phyloP scores from a whole-genome alignment of 2,888 invertebrate genomes.

The Epistrophella euchroma region DNA sequence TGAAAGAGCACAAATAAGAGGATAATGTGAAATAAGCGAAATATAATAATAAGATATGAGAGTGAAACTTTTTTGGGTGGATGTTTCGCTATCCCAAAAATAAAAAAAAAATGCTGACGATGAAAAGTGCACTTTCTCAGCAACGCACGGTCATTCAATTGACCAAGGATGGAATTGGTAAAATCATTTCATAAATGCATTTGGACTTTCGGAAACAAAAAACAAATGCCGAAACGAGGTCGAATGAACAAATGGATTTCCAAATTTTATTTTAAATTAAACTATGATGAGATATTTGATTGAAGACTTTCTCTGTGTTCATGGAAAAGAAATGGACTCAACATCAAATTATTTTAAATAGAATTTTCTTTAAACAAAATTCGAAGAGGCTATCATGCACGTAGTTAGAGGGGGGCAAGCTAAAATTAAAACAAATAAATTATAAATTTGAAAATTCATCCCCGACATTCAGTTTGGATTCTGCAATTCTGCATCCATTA shows the following conservation, averaged over 20 bases:
- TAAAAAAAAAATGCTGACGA: background rate
- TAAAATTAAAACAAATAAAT: too few relatives aligned
- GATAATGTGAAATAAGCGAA: slow-evolving; percentile 58
- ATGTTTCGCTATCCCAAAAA: slow-evolving; percentile 3
- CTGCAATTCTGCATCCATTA: too few relatives aligned
- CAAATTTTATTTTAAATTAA: background rate
- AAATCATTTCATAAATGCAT: slow-evolving; percentile 7
- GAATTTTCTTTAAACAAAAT: too few relatives aligned
- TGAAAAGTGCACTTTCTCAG: slow-evolving; percentile 4
- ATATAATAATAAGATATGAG: slow-evolving; percentile 43
- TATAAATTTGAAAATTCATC: too few relatives aligned
- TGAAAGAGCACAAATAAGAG: slow-evolving; percentile 45
- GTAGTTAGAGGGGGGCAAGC: too few relatives aligned
- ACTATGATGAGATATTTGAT: background rate
- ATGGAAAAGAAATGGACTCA: too few relatives aligned
- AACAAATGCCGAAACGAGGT: background rate
- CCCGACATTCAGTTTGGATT: too few relatives aligned
- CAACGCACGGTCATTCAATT: slow-evolving; percentile 24
- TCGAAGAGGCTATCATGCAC: too few relatives aligned
- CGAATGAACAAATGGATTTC: background rate
- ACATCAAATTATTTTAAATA: too few relatives aligned
- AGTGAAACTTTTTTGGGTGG: slow-evolving; percentile 11
- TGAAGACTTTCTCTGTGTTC: background rate
- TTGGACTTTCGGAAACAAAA: background rate
- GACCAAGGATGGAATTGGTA: background rate